phyloP scores from a whole-genome alignment of 2,888 invertebrate species.

The Nomada fucata region DNA sequence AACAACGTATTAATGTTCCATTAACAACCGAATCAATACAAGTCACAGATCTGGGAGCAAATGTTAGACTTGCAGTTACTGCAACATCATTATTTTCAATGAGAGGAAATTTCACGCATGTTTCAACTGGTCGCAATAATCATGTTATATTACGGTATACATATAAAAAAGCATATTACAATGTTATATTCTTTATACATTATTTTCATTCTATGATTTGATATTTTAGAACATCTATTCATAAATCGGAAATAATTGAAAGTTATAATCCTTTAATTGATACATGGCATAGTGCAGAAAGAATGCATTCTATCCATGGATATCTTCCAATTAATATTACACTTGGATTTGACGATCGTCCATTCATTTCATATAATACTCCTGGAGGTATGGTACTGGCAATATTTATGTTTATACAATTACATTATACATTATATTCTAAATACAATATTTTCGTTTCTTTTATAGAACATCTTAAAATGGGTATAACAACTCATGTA shows the following conservation, averaged over 20 bases:
- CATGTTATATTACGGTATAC: conserved; percentile 87
- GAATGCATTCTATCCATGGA: conserved; percentile 89
- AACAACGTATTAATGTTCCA: conserved; percentile 86
- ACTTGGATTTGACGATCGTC: conserved; percentile 77
- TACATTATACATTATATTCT: conserved; percentile 2
- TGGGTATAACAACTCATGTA: conserved; percentile 79
- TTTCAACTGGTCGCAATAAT: conserved; percentile 85
- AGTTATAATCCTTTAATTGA: conserved; percentile 88
- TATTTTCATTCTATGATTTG: not conserved
- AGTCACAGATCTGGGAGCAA: conserved; percentile 87
- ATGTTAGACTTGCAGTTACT: conserved; percentile 86
- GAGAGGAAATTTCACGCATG: conserved; percentile 89
- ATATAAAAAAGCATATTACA: conserved; percentile 85
- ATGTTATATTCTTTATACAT: not conserved
- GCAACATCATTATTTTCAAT: conserved; percentile 87
- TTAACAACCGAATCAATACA: conserved; percentile 85
- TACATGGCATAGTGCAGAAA: conserved; percentile 88
- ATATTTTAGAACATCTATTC: conserved; percentile 85
- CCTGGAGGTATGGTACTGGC: conserved; percentile 73
- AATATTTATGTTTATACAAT: not conserved
- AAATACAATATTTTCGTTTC: not conserved
- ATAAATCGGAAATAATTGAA: conserved; percentile 84
- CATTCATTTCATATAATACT: conserved; percentile 80
- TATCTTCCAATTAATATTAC: conserved; percentile 87
- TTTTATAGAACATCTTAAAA: conserved; percentile 75